A percentile compares a stretch with the other conserved stretches of the same genome.
Conservation (phyloP, 1,140 invertebrate species). For the Drosophila ohnishii region DNA sequence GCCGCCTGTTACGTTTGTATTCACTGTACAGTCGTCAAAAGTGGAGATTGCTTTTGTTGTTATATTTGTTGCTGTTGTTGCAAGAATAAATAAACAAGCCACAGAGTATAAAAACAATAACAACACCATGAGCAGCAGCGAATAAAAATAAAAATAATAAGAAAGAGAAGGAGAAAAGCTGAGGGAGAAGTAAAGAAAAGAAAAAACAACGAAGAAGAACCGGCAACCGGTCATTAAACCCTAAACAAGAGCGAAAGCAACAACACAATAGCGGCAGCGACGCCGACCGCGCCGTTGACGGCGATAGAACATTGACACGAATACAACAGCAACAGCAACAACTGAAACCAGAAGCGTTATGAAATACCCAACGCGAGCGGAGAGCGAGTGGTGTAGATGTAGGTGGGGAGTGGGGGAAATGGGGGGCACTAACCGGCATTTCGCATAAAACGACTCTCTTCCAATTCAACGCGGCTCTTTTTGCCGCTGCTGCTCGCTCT, state of each 20-base stretch:
- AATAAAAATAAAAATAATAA: constrained; percentile 52
- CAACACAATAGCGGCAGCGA: constrained; percentile 63
- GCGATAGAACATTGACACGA: constrained; percentile 73
- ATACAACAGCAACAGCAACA: constrained; percentile 68
- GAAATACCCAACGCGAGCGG: constrained; percentile 65
- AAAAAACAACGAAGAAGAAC: constrained; percentile 64
- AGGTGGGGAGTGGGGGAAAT: constrained; percentile 6
- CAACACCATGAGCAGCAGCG: constrained; percentile 38
- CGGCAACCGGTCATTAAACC: constrained; percentile 82
- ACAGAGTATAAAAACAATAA: constrained; percentile 23
- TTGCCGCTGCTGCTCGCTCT: constrained; percentile 8
- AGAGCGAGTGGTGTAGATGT: constrained; percentile 22
- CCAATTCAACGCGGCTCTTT: background rate
- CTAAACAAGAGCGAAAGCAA: constrained; percentile 81
- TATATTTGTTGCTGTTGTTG: constrained; percentile 53
- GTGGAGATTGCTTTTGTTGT: constrained; percentile 21
- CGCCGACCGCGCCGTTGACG: constrained; percentile 35
- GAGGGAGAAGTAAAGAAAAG: constrained; percentile 18
- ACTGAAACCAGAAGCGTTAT: constrained; percentile 79
- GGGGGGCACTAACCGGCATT: constrained; percentile 19
- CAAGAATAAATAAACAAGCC: constrained; percentile 78
- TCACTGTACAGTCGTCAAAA: constrained; percentile 41
- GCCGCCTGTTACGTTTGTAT: constrained; percentile 33
- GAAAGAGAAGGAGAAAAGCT: constrained; percentile 23
- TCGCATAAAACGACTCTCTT: constrained; percentile 9